Evolutionary conservation across 2,888 invertebrate species (phyloP), one percentile per base, ranked within the genome.

Genomic region (Dasysyrphus tricinctus): DNA sequence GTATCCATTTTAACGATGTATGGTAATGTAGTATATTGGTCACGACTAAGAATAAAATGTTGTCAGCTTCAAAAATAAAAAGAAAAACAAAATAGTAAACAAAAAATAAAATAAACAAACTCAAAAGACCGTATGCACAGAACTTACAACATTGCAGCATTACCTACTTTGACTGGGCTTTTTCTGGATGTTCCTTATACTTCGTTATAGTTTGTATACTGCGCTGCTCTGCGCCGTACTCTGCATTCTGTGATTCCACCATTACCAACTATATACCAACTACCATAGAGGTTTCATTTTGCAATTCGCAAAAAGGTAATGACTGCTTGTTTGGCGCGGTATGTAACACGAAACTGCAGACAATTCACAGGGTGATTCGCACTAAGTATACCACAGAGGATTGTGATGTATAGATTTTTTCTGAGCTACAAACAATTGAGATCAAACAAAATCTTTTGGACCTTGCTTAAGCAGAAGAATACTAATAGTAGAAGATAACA

Each of bases 11-110:
- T 80, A 74, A 80, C 73, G 74, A 80, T 74, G 74, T 80, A 80
- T 80, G 74, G 67, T 80, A 74, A 73, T 73, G 67, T 73, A 67
- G 65, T 74, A 82, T 78, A 82, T 82, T 79, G 82, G 78, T 82
- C 82, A 82, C 82, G 82, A 82, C 82, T 74, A 69, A 79, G 73
- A 82, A 82, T 82, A 82, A 82, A 82, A 78, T 78, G 73, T 73
- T 77, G 73, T 73, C 77, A 77, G 78, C 82, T 61, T 59, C 11
- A 73, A 63, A 77, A 51, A 49, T 63, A 59, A 49, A 56, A 24
- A 63, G 49, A 57, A 44, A 47, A 54, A 44, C 39, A 75, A 49
- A 63, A 44, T 54, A 80, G 69, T 4, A 80, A 54, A n/a, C n/a
- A n/a, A 69, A 56, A 70, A 67, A 56, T 69, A 44, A 24, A 24